phyloP scores from a whole-genome alignment of 2,888 invertebrate genomes.

The Melipona bicolor region DNA sequence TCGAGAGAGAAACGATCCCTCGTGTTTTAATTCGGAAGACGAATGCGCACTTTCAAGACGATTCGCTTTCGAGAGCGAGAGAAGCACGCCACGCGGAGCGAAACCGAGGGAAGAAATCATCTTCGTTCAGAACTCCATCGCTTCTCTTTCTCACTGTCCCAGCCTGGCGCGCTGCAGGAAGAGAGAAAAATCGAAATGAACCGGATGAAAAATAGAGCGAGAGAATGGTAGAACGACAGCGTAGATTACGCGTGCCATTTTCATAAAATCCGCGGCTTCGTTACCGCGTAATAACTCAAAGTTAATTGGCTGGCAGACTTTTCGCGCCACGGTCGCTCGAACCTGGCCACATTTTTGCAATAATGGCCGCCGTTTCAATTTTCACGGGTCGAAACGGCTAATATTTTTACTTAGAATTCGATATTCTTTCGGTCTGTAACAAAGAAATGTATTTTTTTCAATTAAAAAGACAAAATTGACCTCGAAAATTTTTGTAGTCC shows the following conservation, averaged over 20 bases:
- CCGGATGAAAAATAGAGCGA: neutral
- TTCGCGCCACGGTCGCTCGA: neutral
- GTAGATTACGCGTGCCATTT: conserved; percentile 59
- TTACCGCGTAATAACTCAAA: conserved; percentile 55
- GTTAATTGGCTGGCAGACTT: conserved; percentile 61
- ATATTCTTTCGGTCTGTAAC: too few species aligned
- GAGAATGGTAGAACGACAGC: neutral
- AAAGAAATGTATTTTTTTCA: too few species aligned
- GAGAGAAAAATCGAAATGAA: neutral
- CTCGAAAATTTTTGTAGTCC: too few species aligned
- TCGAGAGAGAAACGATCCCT: neutral
- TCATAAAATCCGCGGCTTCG: conserved; percentile 54
- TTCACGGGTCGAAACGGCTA: conserved; percentile 24
- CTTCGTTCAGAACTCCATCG: conserved; percentile 9
- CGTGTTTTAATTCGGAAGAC: neutral
- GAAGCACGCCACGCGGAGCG: neutral
- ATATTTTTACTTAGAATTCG: too few species aligned
- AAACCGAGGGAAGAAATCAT: conserved; percentile 14
- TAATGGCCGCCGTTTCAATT: conserved; percentile 36
- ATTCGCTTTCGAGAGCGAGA: neutral
- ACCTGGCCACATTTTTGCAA: conserved; percentile 30
- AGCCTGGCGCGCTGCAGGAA: neutral
- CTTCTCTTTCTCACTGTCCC: neutral
- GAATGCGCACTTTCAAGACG: neutral
- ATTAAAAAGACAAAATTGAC: too few species aligned